Conservation (phyloP, 2,113 vertebrate genomes). For the Cyanocitta stelleri region DNA sequence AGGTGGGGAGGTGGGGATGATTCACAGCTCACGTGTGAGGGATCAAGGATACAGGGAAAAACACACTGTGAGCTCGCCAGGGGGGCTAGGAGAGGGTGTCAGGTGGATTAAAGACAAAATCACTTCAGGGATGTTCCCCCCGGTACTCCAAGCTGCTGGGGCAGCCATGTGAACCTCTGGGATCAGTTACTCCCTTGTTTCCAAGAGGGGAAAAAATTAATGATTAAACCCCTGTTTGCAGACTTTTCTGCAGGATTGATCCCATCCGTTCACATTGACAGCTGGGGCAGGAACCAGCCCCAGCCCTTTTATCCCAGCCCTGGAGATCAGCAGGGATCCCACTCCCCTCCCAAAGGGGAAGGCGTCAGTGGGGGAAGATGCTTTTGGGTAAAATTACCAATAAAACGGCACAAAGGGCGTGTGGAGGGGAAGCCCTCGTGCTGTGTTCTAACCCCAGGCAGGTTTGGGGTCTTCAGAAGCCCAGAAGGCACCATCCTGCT, state of each 20-base stretch:
- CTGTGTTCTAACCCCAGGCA: neutral
- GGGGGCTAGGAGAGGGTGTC: neutral
- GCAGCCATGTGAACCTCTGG: neutral
- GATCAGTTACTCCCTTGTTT: neutral
- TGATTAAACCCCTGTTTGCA: neutral
- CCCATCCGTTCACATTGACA: accelerated
- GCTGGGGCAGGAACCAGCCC: neutral
- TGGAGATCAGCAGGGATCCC: neutral
- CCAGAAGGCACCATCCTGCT: accelerated
- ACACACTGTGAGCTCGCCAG: accelerated
- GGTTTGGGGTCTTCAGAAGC: accelerated
- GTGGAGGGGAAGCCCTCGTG: neutral
- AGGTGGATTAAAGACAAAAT: neutral
- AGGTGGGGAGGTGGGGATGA: neutral
- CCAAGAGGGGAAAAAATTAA: neutral
- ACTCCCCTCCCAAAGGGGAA: neutral
- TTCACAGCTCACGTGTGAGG: neutral
- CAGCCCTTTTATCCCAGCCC: neutral
- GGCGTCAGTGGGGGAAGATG: neutral
- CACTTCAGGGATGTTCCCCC: neutral
- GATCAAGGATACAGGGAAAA: neutral
- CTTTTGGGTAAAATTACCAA: neutral
- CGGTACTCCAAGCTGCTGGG: accelerated
- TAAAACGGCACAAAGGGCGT: accelerated
- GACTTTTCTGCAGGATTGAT: neutral